Conservation (phyloP, 2,113 vertebrate genomes). For the Platichthys flesus region DNA sequence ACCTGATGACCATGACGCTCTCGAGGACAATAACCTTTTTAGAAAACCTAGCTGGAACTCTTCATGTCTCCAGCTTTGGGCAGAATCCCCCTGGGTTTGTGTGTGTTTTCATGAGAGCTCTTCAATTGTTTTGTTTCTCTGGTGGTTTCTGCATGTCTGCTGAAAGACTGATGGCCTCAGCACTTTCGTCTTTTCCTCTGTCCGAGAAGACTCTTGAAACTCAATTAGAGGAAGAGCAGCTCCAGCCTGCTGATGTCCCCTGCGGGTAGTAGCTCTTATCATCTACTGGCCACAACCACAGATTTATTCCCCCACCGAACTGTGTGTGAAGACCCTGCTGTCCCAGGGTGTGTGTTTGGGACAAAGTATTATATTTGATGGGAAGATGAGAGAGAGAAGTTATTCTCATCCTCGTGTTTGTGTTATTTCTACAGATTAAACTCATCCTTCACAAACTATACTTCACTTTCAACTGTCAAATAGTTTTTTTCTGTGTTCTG, state of each 20-base stretch:
- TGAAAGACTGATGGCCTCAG: constrained; percentile 30
- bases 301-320: constrained; percentile 25
- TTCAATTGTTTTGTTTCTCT: constrained; percentile 35
- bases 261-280: constrained; percentile 46
- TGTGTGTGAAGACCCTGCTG: background rate
- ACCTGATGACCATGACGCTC: too few relatives aligned
- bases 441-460: too few relatives aligned
- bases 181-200: constrained; percentile 34
- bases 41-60: too few relatives aligned
- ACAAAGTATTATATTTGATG: too few relatives aligned
- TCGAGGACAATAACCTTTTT: too few relatives aligned
- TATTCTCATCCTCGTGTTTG: background rate
- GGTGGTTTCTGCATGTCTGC: constrained; percentile 6
- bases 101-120: constrained; percentile 22
- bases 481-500: too few relatives aligned
- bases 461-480: background rate
- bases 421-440: background rate
- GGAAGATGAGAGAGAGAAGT: too few relatives aligned
- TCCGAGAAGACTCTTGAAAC: constrained; percentile 55
- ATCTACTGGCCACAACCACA: constrained; percentile 7
- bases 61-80: background rate
- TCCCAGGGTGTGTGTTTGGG: too few relatives aligned
- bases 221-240: constrained; percentile 35
- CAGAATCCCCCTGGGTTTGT: background rate
- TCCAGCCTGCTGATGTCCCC: constrained; percentile 31